phyloP scores from a whole-genome alignment of 2,113 vertebrate genomes.

The Chauna torquata region DNA sequence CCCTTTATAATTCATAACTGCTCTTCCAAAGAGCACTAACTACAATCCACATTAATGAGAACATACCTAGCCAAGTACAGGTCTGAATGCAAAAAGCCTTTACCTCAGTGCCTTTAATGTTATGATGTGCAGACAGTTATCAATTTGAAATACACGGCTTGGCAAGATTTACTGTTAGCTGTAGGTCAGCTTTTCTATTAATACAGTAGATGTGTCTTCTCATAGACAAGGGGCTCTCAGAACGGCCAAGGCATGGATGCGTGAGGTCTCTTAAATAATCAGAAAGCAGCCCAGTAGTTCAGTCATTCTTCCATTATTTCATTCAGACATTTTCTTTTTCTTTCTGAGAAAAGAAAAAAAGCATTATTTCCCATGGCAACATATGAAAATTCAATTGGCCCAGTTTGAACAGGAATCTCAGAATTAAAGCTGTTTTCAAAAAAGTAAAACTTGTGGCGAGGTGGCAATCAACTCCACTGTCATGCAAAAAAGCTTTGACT shows the following conservation, averaged over 20 bases:
- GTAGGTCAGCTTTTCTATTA: background rate
- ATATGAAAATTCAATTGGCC: background rate
- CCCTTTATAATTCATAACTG: conserved; percentile 17
- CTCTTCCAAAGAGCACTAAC: conserved; percentile 4
- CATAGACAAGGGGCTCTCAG: background rate
- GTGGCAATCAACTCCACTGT: background rate
- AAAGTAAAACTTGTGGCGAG: background rate
- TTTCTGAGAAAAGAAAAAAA: conserved; percentile 16
- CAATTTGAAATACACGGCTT: conserved; percentile 41
- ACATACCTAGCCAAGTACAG: background rate
- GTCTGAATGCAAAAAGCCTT: conserved; percentile 11
- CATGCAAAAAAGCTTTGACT: background rate
- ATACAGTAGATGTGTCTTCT: background rate
- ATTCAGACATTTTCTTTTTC: background rate
- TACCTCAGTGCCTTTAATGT: background rate
- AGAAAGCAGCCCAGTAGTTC: background rate
- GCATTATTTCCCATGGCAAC: background rate
- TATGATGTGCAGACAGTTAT: background rate
- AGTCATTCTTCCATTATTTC: background rate
- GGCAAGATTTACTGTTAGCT: background rate
- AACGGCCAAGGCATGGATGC: background rate
- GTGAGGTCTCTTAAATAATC: background rate
- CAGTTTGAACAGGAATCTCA: conserved; percentile 4
- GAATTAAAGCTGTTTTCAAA: background rate
- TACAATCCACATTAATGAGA: background rate